Percentiles rank a stretch among this genome's conserved stretches.
Conservation (phyloP, 2,888 invertebrate genomes). For the Heteromyza rotundicornis region DNA sequence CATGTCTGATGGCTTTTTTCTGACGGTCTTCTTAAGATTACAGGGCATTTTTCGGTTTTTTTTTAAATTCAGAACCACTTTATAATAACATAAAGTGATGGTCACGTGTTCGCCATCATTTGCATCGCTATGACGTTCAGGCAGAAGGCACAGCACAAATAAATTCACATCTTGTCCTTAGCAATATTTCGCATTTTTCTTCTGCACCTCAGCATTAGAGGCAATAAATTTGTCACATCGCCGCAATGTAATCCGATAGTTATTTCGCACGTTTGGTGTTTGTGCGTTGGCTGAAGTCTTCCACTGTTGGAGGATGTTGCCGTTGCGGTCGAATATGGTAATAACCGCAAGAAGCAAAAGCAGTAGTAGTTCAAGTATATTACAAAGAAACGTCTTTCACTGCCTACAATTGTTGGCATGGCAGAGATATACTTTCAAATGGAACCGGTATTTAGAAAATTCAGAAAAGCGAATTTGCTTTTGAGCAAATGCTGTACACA, state of each 20-base stretch:
- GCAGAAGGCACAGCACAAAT: too few species aligned
- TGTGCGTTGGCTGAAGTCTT: conserved; percentile 8
- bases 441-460: too few species aligned
- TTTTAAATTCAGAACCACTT: too few species aligned
- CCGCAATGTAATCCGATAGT: conserved; percentile 21
- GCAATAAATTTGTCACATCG: background rate
- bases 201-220: background rate
- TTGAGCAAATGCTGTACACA: too few species aligned
- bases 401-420: conserved; percentile 4
- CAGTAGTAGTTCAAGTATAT: background rate
- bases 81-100: too few species aligned
- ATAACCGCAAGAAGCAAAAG: conserved; percentile 29
- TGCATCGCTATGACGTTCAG: too few species aligned
- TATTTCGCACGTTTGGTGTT: conserved; percentile 47
- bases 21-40: too few species aligned
- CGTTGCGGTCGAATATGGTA: conserved; percentile 10
- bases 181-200: background rate
- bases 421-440: too few species aligned
- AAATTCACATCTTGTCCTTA: too few species aligned
- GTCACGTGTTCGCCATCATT: conserved; percentile 45
- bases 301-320: conserved; percentile 26
- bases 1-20: too few species aligned
- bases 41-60: too few species aligned
- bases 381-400: conserved; percentile 5
- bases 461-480: background rate